Base-by-base conservation (phyloP, 30 jellyfish, hydroid and myxozoan species). In the Pseudorhiza aurosa region DNA sequence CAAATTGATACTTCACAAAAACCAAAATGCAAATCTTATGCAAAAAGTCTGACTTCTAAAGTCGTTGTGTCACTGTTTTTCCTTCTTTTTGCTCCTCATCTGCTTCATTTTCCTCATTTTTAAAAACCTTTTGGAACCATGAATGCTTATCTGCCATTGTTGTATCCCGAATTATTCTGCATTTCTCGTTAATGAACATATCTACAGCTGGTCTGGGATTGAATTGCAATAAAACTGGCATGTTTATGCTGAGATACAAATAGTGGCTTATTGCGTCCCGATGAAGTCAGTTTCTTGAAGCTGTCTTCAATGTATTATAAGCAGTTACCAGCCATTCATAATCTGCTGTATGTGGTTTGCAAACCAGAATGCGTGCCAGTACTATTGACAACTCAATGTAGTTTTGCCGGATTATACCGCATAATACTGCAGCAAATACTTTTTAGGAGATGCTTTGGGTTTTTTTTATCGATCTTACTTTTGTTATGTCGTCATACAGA, bases 321-420 rank as follows among this genome's bases (percentile, higher is more conserved):
- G n/a, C n/a, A n/a, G n/a, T n/a, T n/a, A n/a, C n/a, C n/a, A n/a
- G n/a, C n/a, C n/a, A n/a, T n/a, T n/a, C n/a, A n/a, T n/a, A n/a
- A n/a, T n/a, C n/a, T n/a, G n/a, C n/a, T n/a, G n/a, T n/a, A n/a
- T n/a, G n/a, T n/a, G n/a, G n/a, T n/a, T n/a, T n/a, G n/a, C n/a
- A n/a, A n/a, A n/a, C n/a, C 24, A 26, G 22, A 60, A 60, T 60
- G 51, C 75, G 75, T 14, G 58, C 75, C 24, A 60, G 9, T n/a
- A n/a, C n/a, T n/a, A n/a, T n/a, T n/a, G n/a, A n/a, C n/a, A n/a
- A n/a, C n/a, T n/a, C n/a, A n/a, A 9, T n/a, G 57, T 25, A 6
- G 10, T 60, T 8, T 7, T 26, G 28, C 11, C 51, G 14, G 21
- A 5, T 9, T 28, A 28, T 60, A 60, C 58, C 15, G 75, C 6